Evolutionary conservation across 2,113 vertebrate genomes (phyloP).

Genomic region (Spermophilus dauricus): DNA sequence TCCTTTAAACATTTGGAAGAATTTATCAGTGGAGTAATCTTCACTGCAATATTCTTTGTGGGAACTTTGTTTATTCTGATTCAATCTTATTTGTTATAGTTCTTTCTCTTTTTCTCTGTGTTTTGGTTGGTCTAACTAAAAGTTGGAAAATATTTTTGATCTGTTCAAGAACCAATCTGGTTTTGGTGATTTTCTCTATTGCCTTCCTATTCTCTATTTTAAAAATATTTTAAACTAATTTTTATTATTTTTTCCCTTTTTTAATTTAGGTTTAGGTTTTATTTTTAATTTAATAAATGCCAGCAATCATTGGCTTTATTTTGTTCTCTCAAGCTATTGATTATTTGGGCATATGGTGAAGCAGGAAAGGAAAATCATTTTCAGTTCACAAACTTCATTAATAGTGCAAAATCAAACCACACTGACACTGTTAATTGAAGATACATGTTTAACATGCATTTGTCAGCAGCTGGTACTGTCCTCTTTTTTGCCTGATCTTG

Average conservation of each 20-base stretch:
- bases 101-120: background rate
- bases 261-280: background rate
- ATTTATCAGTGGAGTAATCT: background rate
- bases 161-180: background rate
- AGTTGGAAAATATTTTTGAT: background rate
- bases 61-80: background rate
- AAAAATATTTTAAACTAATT: too few species aligned
- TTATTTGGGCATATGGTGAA: slow-evolving; percentile 17
- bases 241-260: background rate
- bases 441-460: background rate
- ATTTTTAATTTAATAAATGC: background rate
- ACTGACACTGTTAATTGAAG: background rate
- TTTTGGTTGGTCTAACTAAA: background rate
- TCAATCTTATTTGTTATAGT: background rate
- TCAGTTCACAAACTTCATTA: slow-evolving; percentile 2
- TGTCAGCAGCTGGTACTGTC: background rate
- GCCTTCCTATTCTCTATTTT: background rate
- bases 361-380: slow-evolving; percentile 31
- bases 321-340: slow-evolving; percentile 63
- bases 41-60: background rate
- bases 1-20: background rate
- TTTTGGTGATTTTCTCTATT: background rate
- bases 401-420: slow-evolving; percentile 50
- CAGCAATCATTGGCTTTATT: slow-evolving; percentile 43
- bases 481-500: background rate